Conservation (phyloP, 2,113 vertebrate species). For the Poeciliopsis prolifica region DNA sequence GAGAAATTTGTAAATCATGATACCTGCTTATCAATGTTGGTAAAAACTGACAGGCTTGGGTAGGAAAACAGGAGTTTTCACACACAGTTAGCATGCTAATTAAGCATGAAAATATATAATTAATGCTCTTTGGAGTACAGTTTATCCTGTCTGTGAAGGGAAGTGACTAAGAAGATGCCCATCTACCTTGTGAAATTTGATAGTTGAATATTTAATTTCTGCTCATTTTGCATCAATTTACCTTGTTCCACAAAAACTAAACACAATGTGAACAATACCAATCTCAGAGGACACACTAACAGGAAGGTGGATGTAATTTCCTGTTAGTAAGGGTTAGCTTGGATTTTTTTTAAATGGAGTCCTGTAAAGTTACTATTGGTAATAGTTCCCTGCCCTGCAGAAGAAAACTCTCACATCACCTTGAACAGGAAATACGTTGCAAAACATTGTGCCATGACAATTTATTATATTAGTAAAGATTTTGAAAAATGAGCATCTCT, state of each 20-base stretch:
- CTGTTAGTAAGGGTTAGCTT: background rate
- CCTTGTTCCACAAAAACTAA: no score
- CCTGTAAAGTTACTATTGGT: background rate
- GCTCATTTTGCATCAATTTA: background rate
- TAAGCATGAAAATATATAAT: conserved; percentile 55
- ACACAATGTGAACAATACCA: background rate
- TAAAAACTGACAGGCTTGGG: conserved; percentile 45
- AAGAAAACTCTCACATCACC: background rate
- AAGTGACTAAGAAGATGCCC: conserved; percentile 10
- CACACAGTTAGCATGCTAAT: conserved; percentile 47
- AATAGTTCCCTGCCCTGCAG: background rate
- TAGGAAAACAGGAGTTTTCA: conserved; percentile 36
- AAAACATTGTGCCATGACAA: background rate
- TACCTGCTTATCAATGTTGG: conserved; percentile 48
- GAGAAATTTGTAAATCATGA: conserved; percentile 47
- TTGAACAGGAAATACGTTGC: background rate
- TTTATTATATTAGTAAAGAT: background rate
- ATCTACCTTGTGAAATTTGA: conserved; percentile 5
- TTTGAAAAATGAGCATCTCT: background rate
- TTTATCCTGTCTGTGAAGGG: conserved; percentile 29
- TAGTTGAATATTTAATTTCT: background rate
- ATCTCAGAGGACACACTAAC: background rate
- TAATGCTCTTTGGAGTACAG: conserved; percentile 40
- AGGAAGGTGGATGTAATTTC: background rate
- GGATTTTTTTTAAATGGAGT: background rate